These are phyloP conservation scores for Eurypyga helias DNA, from an alignment of 2,113 vertebrate genomes.

Conservation along the genomic window DNA sequence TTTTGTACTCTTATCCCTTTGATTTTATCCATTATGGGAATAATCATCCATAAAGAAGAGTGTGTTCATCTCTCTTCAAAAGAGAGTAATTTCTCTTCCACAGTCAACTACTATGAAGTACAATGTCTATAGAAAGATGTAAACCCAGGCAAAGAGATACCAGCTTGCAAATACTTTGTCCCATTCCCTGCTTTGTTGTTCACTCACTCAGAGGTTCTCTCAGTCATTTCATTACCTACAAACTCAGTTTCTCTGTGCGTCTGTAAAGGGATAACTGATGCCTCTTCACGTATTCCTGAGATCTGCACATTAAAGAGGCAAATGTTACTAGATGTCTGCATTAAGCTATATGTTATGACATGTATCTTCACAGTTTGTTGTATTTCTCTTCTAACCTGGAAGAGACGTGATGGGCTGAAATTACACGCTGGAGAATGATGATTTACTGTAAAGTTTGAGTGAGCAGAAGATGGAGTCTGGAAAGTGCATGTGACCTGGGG, in stretches of 20 bases:
- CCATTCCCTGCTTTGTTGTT: background rate
- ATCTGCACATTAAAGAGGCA: background rate
- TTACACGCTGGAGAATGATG: background rate
- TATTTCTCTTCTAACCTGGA: background rate
- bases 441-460: background rate
- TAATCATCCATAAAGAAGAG: background rate
- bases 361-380: background rate
- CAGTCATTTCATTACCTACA: background rate
- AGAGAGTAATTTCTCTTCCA: background rate
- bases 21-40: background rate
- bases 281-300: accelerated
- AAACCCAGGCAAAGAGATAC: background rate
- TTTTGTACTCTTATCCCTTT: background rate
- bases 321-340: background rate
- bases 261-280: background rate
- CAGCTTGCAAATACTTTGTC: background rate
- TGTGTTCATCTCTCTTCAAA: background rate
- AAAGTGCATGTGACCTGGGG: background rate
- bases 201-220: background rate
- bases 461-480: background rate
- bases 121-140: background rate
- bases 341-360: background rate
- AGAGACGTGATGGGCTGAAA: background rate
- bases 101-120: background rate
- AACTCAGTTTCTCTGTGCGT: background rate